These are phyloP conservation scores for Bilobella aurantiaca DNA, from an alignment of 1,140 invertebrate species.

Conservation along the genomic window DNA sequence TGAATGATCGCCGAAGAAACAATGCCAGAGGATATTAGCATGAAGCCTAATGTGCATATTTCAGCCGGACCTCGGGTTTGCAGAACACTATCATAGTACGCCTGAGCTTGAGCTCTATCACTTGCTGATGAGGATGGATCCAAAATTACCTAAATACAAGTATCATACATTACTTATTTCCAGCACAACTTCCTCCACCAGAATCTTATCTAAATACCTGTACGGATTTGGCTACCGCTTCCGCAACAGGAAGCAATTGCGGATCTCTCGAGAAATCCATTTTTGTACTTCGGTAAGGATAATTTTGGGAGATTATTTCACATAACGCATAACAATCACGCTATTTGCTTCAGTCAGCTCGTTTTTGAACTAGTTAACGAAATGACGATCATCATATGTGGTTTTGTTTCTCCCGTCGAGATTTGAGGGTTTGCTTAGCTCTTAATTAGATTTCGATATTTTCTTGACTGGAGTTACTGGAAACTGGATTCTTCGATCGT, in stretches of 20 bases:
- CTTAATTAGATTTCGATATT: too few relatives aligned
- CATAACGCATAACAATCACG: too few relatives aligned
- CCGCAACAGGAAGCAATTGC: not conserved
- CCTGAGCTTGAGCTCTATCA: not conserved
- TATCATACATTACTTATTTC: not conserved
- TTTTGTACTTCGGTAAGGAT: too few relatives aligned
- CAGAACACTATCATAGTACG: not conserved
- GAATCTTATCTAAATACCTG: not conserved
- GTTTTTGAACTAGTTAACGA: too few relatives aligned
- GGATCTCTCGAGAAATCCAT: not conserved
- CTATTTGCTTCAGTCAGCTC: too few relatives aligned
- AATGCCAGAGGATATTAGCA: not conserved
- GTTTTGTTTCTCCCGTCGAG: too few relatives aligned
- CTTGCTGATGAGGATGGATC: not conserved
- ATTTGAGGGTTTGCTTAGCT: too few relatives aligned
- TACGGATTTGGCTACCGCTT: not conserved
- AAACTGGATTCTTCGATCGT: too few relatives aligned
- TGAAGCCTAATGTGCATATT: not conserved
- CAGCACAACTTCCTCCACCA: not conserved
- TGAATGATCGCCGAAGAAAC: not conserved
- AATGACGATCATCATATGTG: too few relatives aligned
- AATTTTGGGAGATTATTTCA: too few relatives aligned
- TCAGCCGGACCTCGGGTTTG: not conserved
- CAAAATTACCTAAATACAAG: not conserved
- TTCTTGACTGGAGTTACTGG: too few relatives aligned